Evolutionary conservation across 1,140 invertebrate genomes (phyloP), one percentile per base, ranked within the genome.

Genomic region (Tribolium madens): DNA sequence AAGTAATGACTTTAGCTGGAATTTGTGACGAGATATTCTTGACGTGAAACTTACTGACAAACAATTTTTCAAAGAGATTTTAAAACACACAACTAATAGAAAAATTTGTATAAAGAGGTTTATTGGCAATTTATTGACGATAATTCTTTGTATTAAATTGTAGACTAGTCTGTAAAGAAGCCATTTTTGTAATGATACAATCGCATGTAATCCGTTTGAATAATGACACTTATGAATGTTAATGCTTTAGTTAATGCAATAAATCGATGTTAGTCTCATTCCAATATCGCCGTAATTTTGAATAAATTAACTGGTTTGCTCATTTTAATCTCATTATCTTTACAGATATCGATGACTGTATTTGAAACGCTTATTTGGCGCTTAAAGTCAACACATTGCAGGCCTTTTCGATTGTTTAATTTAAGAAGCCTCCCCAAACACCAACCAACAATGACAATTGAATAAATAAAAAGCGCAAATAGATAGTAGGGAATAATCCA

Each of bases 401-500:
- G 3, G 17, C 6, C 10, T 9, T 57, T 64, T 64, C 36, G 57
- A 64, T 33, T 57, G 52, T 57, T 57, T 57, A 57, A 57, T 57
- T 57, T 64, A 64, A 64, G 57, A 42, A 64, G 57, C 26, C 57
- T 36, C 57, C 57, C 57, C 57, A 64, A 42, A 64, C 57, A 64
- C n/a, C 21, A 26, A 5, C 57, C 57, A 26, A 53, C 47, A 73
- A 53, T 73, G 15, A 73, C 52, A 60, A 74, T 57, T 48, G 31
- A 68, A 75, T 75, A 68, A 47, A 68, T 46, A 64, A 75, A 74
- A 57, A 57, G 26, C 50, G 47, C 50, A 74, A 74, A 72, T 72
- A 72, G 70, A 72, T 72, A 75, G 60, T 64, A 52, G 73, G 36
- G 47, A 75, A 75, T 75, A 75, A 75, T 64, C 60, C 33, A 17